Evolutionary conservation across 2,888 invertebrate genomes (phyloP).

Genomic region (Aporophyla lueneburgensis): DNA sequence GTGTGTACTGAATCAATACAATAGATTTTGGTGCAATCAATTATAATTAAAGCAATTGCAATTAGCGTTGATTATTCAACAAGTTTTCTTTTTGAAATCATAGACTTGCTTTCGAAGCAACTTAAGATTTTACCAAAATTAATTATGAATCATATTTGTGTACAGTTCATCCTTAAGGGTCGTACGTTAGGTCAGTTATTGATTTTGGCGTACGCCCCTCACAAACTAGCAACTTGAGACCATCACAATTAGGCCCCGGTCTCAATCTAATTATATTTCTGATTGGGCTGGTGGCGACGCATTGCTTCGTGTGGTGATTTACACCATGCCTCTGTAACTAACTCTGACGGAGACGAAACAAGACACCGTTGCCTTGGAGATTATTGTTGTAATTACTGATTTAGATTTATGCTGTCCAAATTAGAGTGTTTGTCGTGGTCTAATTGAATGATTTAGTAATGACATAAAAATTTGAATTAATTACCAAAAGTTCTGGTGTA

Average conservation of each 20-base stretch:
- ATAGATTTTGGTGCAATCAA: constrained; percentile 62
- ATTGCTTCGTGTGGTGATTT: constrained; percentile 68
- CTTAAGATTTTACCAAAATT: constrained; percentile 47
- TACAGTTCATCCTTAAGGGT: constrained; percentile 74
- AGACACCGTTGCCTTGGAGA: constrained; percentile 42
- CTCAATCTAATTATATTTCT: constrained; percentile 90
- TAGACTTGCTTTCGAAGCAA: neutral
- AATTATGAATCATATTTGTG: constrained; percentile 74
- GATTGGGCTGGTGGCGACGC: constrained; percentile 83
- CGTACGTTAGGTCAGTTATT: constrained; percentile 83
- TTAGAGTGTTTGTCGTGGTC: constrained; percentile 35
- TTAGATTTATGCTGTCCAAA: constrained; percentile 50
- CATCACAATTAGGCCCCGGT: constrained; percentile 87
- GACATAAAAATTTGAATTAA: constrained; percentile 20
- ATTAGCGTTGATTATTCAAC: constrained; percentile 42
- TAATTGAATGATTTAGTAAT: constrained; percentile 44
- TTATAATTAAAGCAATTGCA: constrained; percentile 48
- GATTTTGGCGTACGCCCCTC: constrained; percentile 81
- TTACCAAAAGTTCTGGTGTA: neutral
- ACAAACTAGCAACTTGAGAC: constrained; percentile 87
- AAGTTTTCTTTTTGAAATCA: neutral
- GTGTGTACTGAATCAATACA: constrained; percentile 59
- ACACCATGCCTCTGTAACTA: constrained; percentile 54
- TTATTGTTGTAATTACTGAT: constrained; percentile 48
- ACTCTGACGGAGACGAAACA: constrained; percentile 34